Conservation (phyloP, 2,113 vertebrate genomes). For the Centropus unirufus region DNA sequence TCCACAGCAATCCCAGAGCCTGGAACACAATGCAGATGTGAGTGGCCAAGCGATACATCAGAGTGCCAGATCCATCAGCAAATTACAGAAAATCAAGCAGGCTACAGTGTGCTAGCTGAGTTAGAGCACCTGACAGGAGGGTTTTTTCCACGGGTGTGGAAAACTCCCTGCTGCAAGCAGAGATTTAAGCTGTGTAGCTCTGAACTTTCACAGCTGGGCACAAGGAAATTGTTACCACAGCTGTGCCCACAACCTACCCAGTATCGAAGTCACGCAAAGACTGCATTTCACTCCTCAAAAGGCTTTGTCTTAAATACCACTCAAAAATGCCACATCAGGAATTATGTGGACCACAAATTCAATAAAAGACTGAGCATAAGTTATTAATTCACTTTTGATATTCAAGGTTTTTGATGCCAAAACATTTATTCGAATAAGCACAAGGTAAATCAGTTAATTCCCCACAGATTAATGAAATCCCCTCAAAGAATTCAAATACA, state of each 20-base stretch:
- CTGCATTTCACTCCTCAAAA: not conserved
- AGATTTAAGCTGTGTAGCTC: not conserved
- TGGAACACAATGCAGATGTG: not conserved
- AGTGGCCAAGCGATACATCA: fast-evolving
- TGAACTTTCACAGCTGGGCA: not conserved
- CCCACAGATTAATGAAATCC: not conserved
- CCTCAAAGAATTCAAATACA: not conserved
- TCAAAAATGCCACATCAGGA: not conserved
- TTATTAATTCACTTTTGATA: not conserved
- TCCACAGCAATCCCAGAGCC: not conserved
- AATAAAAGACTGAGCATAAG: not conserved
- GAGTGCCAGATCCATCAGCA: not conserved
- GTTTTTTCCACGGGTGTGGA: not conserved
- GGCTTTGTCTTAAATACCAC: not conserved
- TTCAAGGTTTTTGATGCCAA: not conserved
- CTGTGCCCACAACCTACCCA: not conserved
- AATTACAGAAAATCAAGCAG: not conserved
- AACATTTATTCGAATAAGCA: not conserved
- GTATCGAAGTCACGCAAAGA: not conserved
- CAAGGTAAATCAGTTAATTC: not conserved
- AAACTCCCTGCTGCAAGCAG: not conserved
- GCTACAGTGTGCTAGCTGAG: not conserved
- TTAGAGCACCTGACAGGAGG: not conserved
- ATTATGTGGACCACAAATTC: not conserved
- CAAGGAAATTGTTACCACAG: not conserved